These are phyloP conservation scores for Accipiter cooperii DNA, from an alignment of 2,113 vertebrate species.

Conservation along the genomic window DNA sequence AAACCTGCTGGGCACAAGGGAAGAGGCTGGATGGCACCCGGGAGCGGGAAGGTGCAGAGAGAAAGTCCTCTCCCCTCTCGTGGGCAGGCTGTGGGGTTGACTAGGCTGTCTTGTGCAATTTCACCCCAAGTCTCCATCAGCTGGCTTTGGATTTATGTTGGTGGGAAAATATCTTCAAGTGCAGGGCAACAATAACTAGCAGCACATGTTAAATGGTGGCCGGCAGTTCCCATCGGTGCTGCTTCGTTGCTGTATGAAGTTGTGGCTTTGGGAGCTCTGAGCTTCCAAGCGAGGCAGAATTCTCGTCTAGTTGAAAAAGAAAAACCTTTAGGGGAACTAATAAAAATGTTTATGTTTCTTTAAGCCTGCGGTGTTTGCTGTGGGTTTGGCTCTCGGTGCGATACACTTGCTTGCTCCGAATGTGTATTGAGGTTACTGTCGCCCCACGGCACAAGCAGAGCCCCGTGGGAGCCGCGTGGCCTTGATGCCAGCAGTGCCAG, in stretches of 20 bases:
- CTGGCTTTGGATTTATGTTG: not conserved
- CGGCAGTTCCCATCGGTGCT: not conserved
- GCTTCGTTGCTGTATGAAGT: not conserved
- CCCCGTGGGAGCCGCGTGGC: not conserved
- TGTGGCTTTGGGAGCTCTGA: not conserved
- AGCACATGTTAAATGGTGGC: not conserved
- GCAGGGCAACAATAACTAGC: not conserved
- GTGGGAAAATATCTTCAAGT: not conserved
- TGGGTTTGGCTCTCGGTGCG: not conserved
- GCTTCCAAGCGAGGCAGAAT: not conserved
- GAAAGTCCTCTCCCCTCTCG: not conserved
- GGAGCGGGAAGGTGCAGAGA: not conserved
- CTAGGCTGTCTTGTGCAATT: not conserved
- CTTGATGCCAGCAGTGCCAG: not conserved
- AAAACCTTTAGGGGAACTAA: not conserved
- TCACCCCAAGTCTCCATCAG: not conserved
- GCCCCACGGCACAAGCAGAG: not conserved
- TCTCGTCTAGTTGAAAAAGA: not conserved
- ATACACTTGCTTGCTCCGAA: not conserved
- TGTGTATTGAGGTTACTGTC: fast-evolving
- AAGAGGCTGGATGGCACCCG: not conserved
- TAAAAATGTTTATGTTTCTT: not conserved
- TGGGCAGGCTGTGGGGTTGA: not conserved
- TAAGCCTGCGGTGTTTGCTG: not conserved
- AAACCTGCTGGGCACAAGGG: not conserved